Evolutionary conservation across 2,113 vertebrate species (phyloP), one percentile per base, ranked within the genome.

Genomic region (Mustelus asterias): DNA sequence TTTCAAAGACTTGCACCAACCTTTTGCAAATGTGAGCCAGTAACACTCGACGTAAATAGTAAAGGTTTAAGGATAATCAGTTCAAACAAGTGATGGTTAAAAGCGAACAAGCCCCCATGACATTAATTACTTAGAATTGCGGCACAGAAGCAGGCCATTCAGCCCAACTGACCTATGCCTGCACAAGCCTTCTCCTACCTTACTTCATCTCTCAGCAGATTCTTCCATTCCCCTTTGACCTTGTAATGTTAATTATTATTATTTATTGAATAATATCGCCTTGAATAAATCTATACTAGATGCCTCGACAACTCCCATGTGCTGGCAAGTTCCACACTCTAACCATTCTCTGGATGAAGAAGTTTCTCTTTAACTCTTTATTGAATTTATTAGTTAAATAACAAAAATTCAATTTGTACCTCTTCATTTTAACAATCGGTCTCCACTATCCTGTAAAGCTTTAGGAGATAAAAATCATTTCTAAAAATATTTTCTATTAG

Each of bases 401-500:
- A 54, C 41, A 95, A 95, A 95, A 76, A 72, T 54, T 76, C 94
- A 95, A 95, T 95, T 95, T 95, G 67, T 95, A 65, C 69, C 54
- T 95, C 94, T 95, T 33, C 69, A 72, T 70, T 76, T 72, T 70
- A 72, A 95, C 63, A 54, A 95, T 54, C 94, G 54, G 69, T 95
- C 24, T 95, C 41, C 26, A 7, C 67, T 72, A 95, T 69, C 44
- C 41, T 48, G 69, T 44, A 18, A 95, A 95, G 94, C 94, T 95
- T 95, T 95, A 95, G 94, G 67, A 95, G 69, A 95, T 95, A 70
- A 95, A 63, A 95, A 67, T 54, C 41, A 95, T 33, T 95, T 95
- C 94, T 95, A 95, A 95, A 95, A 95, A 95, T 72, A 95, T 95
- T 95, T 76, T 95, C 94, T 72, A 95, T 95, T 95, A 72, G 94